Conservation (phyloP, 2,888 invertebrate species). For the Griposia aprilina region DNA sequence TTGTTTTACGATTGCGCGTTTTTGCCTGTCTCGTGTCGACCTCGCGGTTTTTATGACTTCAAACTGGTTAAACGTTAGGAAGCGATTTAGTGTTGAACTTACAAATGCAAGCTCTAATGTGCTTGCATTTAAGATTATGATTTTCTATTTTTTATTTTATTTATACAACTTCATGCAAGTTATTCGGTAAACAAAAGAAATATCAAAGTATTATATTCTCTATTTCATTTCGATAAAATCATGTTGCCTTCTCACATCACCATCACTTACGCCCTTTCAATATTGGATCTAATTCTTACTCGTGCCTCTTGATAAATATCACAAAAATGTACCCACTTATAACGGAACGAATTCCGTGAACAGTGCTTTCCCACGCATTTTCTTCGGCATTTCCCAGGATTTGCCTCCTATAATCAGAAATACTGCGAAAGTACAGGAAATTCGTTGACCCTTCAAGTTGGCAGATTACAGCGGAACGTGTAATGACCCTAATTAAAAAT, state of each 20-base stretch:
- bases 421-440: constrained; percentile 28
- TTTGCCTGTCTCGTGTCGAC: constrained; percentile 54
- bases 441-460: constrained; percentile 37
- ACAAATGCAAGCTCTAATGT: constrained; percentile 5
- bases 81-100: constrained; percentile 38
- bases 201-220: neutral
- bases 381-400: constrained; percentile 40
- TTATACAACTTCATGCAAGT: neutral
- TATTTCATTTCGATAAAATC: constrained; percentile 1
- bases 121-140: neutral
- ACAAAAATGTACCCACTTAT: constrained; percentile 57
- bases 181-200: constrained; percentile 24
- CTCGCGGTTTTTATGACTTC: constrained; percentile 56
- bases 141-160: neutral
- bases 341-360: constrained; percentile 58
- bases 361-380: constrained; percentile 57
- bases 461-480: constrained; percentile 36
- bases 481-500: constrained; percentile 36
- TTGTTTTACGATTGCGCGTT: constrained; percentile 55
- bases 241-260: neutral
- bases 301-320: constrained; percentile 58
- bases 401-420: constrained; percentile 45
- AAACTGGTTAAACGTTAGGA: constrained; percentile 54
- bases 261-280: constrained; percentile 34
- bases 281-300: constrained; percentile 51